These are phyloP conservation scores for Eciton burchellii DNA, from an alignment of 1,140 invertebrate genomes.

Conservation along the genomic window DNA sequence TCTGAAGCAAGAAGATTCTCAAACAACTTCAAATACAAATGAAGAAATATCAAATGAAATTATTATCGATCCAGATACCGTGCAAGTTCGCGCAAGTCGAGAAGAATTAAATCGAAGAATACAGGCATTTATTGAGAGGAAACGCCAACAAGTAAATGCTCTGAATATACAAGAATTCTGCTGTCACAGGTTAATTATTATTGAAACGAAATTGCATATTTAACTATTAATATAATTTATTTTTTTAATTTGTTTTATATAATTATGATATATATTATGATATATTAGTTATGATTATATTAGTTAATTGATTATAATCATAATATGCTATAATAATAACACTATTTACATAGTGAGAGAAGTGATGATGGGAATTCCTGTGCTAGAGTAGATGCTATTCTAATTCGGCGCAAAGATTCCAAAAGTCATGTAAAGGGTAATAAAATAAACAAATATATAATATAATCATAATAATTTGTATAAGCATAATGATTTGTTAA, in stretches of 20 bases:
- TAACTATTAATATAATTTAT: constrained; percentile 3
- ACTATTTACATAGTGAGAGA: constrained; percentile 73
- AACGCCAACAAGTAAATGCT: constrained; percentile 88
- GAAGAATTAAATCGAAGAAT: constrained; percentile 88
- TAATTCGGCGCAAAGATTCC: constrained; percentile 88
- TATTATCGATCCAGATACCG: constrained; percentile 82
- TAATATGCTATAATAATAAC: not conserved
- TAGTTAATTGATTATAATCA: not conserved
- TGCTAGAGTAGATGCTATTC: constrained; percentile 89
- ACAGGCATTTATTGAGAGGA: constrained; percentile 88
- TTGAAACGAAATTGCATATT: constrained; percentile 11
- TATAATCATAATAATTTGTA: too few species aligned
- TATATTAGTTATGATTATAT: not conserved
- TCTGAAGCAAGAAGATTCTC: not conserved
- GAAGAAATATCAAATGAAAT: constrained; percentile 35
- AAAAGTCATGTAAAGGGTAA: constrained; percentile 90
- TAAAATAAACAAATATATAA: constrained; percentile 47
- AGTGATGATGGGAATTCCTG: constrained; percentile 85
- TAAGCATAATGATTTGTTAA: too few species aligned
- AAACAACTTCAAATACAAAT: not conserved
- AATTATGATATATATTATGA: not conserved
- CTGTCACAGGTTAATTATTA: constrained; percentile 73
- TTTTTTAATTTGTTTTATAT: not conserved
- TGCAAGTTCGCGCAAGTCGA: constrained; percentile 88
- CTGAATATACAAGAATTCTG: constrained; percentile 90